Base-by-base conservation (phyloP, 2,888 invertebrate species). In the Dynastes tityus region DNA sequence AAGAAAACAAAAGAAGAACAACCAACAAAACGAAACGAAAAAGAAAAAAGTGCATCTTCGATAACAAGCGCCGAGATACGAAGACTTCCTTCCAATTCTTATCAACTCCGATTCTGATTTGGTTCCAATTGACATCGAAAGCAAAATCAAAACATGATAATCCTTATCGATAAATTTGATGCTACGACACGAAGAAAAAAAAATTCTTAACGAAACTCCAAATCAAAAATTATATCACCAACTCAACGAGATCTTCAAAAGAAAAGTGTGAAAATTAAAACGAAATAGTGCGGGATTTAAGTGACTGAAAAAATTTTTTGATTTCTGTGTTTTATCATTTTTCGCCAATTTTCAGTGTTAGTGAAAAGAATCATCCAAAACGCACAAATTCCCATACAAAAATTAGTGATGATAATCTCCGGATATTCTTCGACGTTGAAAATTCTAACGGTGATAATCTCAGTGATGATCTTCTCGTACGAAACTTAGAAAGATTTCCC, bases 291-390 rank as follows among this genome's bases (percentile, higher is more conserved):
- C 16, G 4, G 16, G 16, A 53, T 53, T 53, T 53, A n/a, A 53
- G 53, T 53, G 53, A 53, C 53, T 16, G 8, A 45, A 45, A 45
- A 45, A 45, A 45, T 2, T 8, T 11, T 45, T 45, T 45, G 53
- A 53, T 53, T 53, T 53, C 2, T 53, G 53, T 16, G n/a, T 53
- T n/a, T 53, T 53, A 16, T 53, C n/a, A 53, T 53, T 53, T 53
- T 53, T 53, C 16, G 53, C n/a, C 16, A 6, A 2, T 53, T 53
- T 37, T 53, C 16, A 53, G 53, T 53, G 53, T 53, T 53, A 53
- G 53, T 53, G 53, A 53, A 53, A 6, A n/a, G 13, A 53, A n/a
- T 53, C 16, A 16, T 16, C n/a, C 16, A 16, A 53, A 53, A 51
- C 11, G 51, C 32, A 37, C 32, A 51, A 37, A 51, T 13, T 51